Base-by-base conservation (phyloP, 2,113 vertebrate species). In the Platysternon megacephalum region DNA sequence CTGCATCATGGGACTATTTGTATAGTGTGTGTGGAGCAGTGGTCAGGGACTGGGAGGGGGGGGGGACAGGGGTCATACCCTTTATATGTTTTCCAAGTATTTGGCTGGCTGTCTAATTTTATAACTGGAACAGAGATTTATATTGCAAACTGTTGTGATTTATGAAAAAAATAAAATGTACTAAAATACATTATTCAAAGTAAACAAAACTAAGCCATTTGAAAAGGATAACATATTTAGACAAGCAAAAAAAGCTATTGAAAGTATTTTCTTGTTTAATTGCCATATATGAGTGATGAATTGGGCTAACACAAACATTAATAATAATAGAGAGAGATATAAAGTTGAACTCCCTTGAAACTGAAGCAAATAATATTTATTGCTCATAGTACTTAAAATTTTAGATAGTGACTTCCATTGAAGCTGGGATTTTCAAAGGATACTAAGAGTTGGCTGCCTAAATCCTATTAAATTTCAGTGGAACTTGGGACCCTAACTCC, bases 41-140 rank as follows among this genome's bases (percentile, higher is more conserved):
- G 79, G 61, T 86, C 86, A 88, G 79, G 32, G 28, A 32, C 16
- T 68, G 32, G 61, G 74, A 49, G 87, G 1, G 72, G 51, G 87
- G n/a, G n/a, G n/a, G n/a, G n/a, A n/a, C n/a, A n/a, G n/a, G n/a
- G 46, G 3, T 90, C 49, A 49, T 11, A n/a, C 5, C 51, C 49
- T 86, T 93, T 79, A 44, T 55, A 2, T 74, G 53, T 91, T 93
- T 91, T 81, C 46, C 0, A 0, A 14, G 11, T 88, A 46, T 93
- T 86, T 86, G 49, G 82, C n/a, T 91, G 84, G 90, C 83, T 93
- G 49, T 81, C 53, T 94, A 84, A 97, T 94, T 94, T 89, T 90
- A 76, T 52, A 93, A 89, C 79, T 82, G 48, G 93, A 92, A 86
- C 81, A 83, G 24, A 79, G 55, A 35, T 85, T 72, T 93, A 32